Evolutionary conservation across 53 echinoderm and acorn worm genomes (phyloP).

Genomic region (Zoroaster sp.): DNA sequence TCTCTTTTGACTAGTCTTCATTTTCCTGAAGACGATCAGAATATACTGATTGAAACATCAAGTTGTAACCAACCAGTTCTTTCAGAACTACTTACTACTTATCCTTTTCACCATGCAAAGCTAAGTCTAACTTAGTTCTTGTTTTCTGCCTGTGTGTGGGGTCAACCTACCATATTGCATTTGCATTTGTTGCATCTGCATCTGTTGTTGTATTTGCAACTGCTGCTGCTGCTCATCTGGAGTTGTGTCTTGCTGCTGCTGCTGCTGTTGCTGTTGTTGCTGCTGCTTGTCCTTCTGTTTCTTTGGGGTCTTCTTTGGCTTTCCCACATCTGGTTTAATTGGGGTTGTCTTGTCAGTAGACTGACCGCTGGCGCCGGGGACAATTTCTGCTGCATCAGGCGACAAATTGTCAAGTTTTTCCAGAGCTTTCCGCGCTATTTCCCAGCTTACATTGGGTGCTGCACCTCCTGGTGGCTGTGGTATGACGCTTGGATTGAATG

Average conservation of each 20-base stretch:
- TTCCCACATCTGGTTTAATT: background rate
- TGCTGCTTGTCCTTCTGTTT: conserved; percentile 4
- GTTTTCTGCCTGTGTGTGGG: too few species aligned
- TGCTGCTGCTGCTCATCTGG: background rate
- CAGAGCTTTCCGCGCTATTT: conserved; percentile 81
- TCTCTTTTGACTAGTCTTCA: too few species aligned
- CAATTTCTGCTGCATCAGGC: background rate
- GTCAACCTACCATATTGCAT: conserved; percentile 21
- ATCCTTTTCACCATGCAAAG: too few species aligned
- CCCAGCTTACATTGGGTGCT: conserved; percentile 68
- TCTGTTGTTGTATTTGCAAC: conserved; percentile 29
- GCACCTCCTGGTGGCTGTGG: background rate
- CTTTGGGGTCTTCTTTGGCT: background rate
- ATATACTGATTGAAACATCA: too few species aligned
- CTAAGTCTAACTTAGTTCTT: too few species aligned
- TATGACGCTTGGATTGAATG: background rate
- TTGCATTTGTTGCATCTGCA: conserved; percentile 32
- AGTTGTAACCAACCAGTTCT: too few species aligned
- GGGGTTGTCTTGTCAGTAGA: background rate
- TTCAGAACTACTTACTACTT: too few species aligned
- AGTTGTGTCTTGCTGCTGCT: background rate
- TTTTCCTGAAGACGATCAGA: too few species aligned
- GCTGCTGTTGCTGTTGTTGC: conserved; percentile 26
- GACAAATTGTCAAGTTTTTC: conserved; percentile 41
- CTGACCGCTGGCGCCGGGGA: background rate